Evolutionary conservation across 2,113 vertebrate species (phyloP).

Genomic region (Thunnus thynnus): DNA sequence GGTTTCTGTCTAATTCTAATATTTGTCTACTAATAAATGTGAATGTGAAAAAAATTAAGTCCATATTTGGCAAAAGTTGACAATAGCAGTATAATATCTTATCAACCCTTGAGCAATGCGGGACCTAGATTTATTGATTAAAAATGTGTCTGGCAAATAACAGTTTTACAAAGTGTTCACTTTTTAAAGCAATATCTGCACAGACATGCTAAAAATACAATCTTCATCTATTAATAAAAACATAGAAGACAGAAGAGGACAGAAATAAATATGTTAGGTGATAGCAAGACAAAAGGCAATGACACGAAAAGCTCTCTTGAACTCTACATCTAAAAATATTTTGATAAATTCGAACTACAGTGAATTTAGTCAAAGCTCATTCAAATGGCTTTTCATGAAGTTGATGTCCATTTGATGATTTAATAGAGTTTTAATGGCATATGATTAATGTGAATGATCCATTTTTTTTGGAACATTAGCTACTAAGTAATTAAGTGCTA

Average conservation of each 20-base stretch:
- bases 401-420: neutral
- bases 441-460: neutral
- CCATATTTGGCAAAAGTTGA: too few species aligned
- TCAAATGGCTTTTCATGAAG: neutral
- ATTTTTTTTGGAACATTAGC: slow-evolving; percentile 26
- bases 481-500: slow-evolving; percentile 1
- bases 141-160: too few species aligned
- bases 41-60: too few species aligned
- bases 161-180: too few species aligned
- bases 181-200: too few species aligned
- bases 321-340: neutral
- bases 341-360: neutral
- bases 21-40: neutral
- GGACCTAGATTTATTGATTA: too few species aligned
- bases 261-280: too few species aligned
- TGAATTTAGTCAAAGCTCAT: neutral
- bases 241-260: neutral
- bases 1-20: neutral
- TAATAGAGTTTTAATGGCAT: slow-evolving; percentile 10
- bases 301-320: neutral
- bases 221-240: neutral
- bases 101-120: too few species aligned
- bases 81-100: too few species aligned
- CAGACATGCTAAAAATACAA: neutral
- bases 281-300: neutral